Conservation (phyloP, 2,113 vertebrate genomes). For the Ginglymostoma cirratum region DNA sequence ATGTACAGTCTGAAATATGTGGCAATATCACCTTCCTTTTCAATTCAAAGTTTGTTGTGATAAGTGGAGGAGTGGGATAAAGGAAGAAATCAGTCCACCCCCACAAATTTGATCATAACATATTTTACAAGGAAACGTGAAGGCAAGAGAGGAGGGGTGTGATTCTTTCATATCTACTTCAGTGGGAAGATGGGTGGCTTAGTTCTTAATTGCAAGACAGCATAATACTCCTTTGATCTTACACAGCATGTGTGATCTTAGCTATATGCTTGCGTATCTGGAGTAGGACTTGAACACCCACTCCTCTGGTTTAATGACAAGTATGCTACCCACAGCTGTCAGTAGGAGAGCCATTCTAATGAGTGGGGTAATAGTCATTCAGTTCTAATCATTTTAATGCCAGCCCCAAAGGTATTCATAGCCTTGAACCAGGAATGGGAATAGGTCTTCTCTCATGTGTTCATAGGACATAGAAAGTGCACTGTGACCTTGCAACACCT, state of each 20-base stretch:
- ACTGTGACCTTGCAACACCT: conserved; percentile 47
- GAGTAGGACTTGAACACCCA: neutral
- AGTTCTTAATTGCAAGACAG: neutral
- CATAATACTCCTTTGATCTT: neutral
- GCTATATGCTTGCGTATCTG: neutral
- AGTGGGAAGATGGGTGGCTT: neutral
- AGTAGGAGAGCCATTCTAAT: neutral
- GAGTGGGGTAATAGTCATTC: neutral
- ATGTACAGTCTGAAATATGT: too few relatives aligned
- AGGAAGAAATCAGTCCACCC: too few relatives aligned
- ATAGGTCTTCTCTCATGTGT: neutral
- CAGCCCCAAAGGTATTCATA: conserved; percentile 2
- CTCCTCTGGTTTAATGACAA: neutral
- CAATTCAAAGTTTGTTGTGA: too few relatives aligned
- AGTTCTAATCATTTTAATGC: neutral
- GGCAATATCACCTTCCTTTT: too few relatives aligned
- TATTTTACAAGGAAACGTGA: neutral
- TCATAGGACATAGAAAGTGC: neutral
- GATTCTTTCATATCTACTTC: neutral
- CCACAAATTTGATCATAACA: too few relatives aligned
- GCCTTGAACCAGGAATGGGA: conserved; percentile 22
- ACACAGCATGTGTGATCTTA: neutral
- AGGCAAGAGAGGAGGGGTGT: neutral
- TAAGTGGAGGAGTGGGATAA: too few relatives aligned
- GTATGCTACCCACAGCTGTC: neutral